Evolutionary conservation across 2,888 invertebrate species (phyloP), one percentile per base, ranked within the genome.

Genomic region (Drosophila percnosoma): DNA sequence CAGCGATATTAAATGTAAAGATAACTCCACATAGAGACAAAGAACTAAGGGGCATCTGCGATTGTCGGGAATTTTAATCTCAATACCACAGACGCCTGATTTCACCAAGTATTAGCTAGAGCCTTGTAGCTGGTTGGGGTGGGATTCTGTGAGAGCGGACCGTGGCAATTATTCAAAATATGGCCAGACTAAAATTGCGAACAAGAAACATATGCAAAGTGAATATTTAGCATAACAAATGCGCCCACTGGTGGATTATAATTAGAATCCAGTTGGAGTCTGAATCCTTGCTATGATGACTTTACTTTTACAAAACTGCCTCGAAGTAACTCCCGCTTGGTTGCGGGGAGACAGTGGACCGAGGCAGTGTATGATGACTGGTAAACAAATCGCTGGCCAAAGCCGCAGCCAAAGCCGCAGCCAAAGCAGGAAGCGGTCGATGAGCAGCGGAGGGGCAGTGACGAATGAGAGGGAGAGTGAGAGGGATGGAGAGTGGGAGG

Each of bases 141-240:
- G 55, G 21, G 33, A 45, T 45, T 2, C 15, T 8, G 6, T 10
- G 21, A 0, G 31, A 48, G 21, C 42, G 48, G 55, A 33, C 45
- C n/a, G n/a, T 13, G 58, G 45, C 74, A 87, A 87, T 84, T 87
- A 80, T 89, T 71, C 62, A 68, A 69, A 80, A 78, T 83, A 78
- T 67, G 70, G 33, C 45, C 51, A 54, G 55, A 40, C 57, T 53
- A 33, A 49, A 62, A 31, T 51, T 36, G 21, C 48, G 49, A 24
- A 54, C 52, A 52, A 61, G 55, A 33, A 68, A 73, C 80, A 74
- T 73, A 86, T 76, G 89, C 82, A 81, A 87, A 87, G 75, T 49
- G 82, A 86, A 69, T 78, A 65, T 71, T 85, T 87, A 73, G 83
- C 80, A 80, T 73, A 71, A 74, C 75, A 83, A 80, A 77, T 82